Conservation (phyloP, 2,113 vertebrate genomes). For the Talpa occidentalis region DNA sequence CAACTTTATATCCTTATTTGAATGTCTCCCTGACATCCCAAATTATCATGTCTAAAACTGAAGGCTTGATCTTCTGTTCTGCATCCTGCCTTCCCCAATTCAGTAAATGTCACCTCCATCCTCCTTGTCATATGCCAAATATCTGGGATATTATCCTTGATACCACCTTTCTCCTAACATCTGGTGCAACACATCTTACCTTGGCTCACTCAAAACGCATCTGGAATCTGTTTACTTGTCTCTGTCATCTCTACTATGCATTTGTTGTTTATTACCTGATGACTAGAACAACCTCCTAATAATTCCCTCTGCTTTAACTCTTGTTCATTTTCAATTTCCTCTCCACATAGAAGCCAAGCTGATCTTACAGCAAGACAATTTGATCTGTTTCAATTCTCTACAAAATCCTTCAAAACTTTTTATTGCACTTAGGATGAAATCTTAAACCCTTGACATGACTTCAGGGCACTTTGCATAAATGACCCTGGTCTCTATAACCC, state of each 20-base stretch:
- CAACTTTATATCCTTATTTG: background rate
- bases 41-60: background rate
- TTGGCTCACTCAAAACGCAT: background rate
- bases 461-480: background rate
- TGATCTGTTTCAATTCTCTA: background rate
- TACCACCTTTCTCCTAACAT: background rate
- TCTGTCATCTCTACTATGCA: background rate
- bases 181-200: background rate
- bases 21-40: background rate
- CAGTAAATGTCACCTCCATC: background rate
- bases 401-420: background rate
- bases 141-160: background rate
- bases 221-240: background rate
- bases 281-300: background rate
- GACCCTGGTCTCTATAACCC: background rate
- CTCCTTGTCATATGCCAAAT: background rate
- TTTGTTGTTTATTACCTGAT: background rate
- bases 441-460: background rate
- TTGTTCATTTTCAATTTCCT: background rate
- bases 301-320: background rate
- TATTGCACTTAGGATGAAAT: background rate
- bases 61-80: background rate
- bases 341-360: background rate
- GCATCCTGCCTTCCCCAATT: background rate
- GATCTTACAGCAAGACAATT: background rate